phyloP scores from a whole-genome alignment of 2,797 vertebrate species.

The Catostomus latipinnis region DNA sequence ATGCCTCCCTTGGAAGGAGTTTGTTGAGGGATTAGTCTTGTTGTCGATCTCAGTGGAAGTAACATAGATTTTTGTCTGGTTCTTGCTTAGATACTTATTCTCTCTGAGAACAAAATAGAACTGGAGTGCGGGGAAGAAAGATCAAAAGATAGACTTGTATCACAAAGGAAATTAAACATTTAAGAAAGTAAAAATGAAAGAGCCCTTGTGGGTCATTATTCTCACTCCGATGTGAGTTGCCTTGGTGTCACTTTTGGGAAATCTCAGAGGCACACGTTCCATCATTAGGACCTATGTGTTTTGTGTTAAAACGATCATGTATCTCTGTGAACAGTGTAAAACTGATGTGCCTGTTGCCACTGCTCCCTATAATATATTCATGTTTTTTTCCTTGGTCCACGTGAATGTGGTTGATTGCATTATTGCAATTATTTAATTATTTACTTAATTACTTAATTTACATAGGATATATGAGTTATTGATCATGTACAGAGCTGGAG shows the following conservation, averaged over 20 bases:
- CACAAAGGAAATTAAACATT: slow-evolving; percentile 61
- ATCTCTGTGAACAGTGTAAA: slow-evolving; percentile 64
- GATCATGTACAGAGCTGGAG: too few relatives aligned
- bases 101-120: slow-evolving; percentile 53
- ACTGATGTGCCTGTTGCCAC: slow-evolving; percentile 52
- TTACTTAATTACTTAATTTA: too few relatives aligned
- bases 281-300: slow-evolving; percentile 49
- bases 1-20: slow-evolving; percentile 66
- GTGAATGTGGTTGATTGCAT: too few relatives aligned
- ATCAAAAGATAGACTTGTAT: slow-evolving; percentile 65
- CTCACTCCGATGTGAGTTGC: slow-evolving; percentile 55
- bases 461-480: too few relatives aligned
- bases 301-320: slow-evolving; percentile 36
- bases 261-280: slow-evolving; percentile 55
- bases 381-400: too few relatives aligned
- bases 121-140: slow-evolving; percentile 55
- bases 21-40: slow-evolving; percentile 55
- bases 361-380: too few relatives aligned
- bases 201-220: slow-evolving; percentile 53
- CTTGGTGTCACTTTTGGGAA: slow-evolving; percentile 51
- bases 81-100: not conserved
- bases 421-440: too few relatives aligned
- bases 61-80: slow-evolving; percentile 59
- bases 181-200: slow-evolving; percentile 59
- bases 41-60: slow-evolving; percentile 61